Percentiles rank a stretch among this genome's conserved stretches.
phyloP scores from a whole-genome alignment of 2,797 vertebrate species.

The Pipistrellus pygmaeus region DNA sequence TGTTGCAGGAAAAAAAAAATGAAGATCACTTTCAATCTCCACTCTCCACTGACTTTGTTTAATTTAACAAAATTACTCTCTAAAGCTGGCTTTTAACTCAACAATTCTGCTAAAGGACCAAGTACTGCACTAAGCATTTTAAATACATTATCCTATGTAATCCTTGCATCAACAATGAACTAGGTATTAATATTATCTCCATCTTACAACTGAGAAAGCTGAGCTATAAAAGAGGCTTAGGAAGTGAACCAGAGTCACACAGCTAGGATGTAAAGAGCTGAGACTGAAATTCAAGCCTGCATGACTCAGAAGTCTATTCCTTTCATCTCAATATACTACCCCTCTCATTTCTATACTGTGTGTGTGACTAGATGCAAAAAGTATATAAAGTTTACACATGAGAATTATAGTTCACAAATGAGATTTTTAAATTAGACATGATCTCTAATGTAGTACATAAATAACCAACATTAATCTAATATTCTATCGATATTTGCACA shows the following conservation, averaged over 20 bases:
- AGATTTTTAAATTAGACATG: background rate
- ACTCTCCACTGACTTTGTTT: background rate
- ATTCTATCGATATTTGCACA: background rate
- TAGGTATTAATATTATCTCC: background rate
- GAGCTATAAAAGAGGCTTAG: background rate
- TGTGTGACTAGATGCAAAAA: background rate
- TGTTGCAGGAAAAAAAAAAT: background rate
- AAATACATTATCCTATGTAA: slow-evolving; percentile 7
- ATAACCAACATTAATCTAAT: background rate
- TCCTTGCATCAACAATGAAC: background rate
- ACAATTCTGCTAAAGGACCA: background rate
- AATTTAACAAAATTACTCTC: slow-evolving; percentile 40
- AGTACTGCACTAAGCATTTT: background rate
- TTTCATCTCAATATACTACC: background rate
- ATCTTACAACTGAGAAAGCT: background rate
- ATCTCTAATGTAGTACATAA: background rate
- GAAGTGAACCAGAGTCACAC: background rate
- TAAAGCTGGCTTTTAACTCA: background rate
- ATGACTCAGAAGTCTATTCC: background rate
- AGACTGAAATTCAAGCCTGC: background rate
- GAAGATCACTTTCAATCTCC: background rate
- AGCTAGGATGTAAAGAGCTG: background rate
- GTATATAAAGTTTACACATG: background rate
- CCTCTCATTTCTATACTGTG: background rate
- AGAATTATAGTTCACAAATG: background rate